phyloP scores from a whole-genome alignment of 2,888 invertebrate species.

The Chalcosyrphus nemorum region DNA sequence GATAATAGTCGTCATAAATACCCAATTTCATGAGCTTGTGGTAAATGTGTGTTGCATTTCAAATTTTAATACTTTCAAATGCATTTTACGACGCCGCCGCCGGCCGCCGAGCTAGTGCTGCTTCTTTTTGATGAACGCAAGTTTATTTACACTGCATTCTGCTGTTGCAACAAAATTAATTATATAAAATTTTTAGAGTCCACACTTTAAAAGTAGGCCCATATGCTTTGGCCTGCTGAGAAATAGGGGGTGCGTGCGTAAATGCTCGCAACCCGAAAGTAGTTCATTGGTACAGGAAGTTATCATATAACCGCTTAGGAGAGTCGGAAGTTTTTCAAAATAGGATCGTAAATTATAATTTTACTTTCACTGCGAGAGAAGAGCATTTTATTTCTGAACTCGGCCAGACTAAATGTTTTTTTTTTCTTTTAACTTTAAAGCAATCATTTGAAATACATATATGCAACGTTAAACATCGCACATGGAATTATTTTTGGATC shows the following conservation, averaged over 20 bases:
- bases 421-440: not conserved
- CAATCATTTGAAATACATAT: not conserved
- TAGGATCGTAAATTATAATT: slow-evolving; percentile 13
- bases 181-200: slow-evolving; percentile 22
- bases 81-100: slow-evolving; percentile 44
- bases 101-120: too few species aligned
- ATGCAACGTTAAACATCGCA: not conserved
- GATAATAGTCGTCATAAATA: slow-evolving; percentile 38
- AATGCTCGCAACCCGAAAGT: slow-evolving; percentile 5
- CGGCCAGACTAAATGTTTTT: not conserved
- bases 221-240: not conserved
- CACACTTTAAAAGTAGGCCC: not conserved
- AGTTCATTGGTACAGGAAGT: slow-evolving; percentile 48
- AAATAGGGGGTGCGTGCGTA: slow-evolving; percentile 34
- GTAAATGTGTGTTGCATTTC: slow-evolving; percentile 26
- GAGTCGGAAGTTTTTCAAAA: slow-evolving; percentile 32
- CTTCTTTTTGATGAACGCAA: slow-evolving; percentile 31
- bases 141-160: slow-evolving; percentile 35
- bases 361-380: slow-evolving; percentile 5
- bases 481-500: not conserved
- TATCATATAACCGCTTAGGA: slow-evolving; percentile 10
- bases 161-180: slow-evolving; percentile 36
- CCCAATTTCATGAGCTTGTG: slow-evolving; percentile 26
- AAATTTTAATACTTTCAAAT: slow-evolving; percentile 28
- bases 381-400: not conserved